phyloP scores from a whole-genome alignment of 2,797 vertebrate species.

The Melanotaenia boesemani region DNA sequence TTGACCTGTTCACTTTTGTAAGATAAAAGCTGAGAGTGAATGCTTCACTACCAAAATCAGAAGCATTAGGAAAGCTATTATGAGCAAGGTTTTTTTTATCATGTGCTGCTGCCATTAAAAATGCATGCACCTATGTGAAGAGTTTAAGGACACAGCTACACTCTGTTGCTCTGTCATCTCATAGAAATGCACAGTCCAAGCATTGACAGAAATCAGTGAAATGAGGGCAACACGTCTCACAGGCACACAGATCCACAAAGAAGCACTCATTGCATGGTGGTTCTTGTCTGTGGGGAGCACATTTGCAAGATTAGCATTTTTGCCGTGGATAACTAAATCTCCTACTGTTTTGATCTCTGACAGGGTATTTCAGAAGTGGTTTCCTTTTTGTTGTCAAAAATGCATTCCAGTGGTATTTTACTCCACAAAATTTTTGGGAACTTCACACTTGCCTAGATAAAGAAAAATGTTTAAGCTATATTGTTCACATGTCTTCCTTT shows the following conservation, averaged over 20 bases:
- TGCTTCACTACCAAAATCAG: constrained; percentile 1
- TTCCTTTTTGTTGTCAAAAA: neutral
- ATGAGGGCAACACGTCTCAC: constrained; percentile 25
- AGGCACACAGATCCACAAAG: constrained; percentile 12
- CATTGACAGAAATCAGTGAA: constrained; percentile 36
- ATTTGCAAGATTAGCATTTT: constrained; percentile 36
- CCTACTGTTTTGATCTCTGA: neutral
- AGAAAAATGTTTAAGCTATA: neutral
- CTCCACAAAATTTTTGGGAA: neutral
- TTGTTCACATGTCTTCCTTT: constrained; percentile 10
- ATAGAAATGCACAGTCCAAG: constrained; percentile 45
- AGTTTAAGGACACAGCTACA: constrained; percentile 59
- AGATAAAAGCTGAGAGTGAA: neutral
- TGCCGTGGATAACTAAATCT: constrained; percentile 15
- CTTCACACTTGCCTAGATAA: neutral
- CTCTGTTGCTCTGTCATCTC: constrained; percentile 45
- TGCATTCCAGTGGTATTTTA: neutral
- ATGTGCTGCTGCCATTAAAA: constrained; percentile 67
- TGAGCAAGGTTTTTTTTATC: constrained; percentile 49
- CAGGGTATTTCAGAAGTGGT: neutral
- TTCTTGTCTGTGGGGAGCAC: constrained; percentile 16
- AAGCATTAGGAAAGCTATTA: constrained; percentile 8
- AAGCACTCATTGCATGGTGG: constrained; percentile 10
- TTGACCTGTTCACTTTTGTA: neutral
- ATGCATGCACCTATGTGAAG: constrained; percentile 61